Evolutionary conservation across 2,797 vertebrate species (phyloP).

Genomic region (Octomys mimax): DNA sequence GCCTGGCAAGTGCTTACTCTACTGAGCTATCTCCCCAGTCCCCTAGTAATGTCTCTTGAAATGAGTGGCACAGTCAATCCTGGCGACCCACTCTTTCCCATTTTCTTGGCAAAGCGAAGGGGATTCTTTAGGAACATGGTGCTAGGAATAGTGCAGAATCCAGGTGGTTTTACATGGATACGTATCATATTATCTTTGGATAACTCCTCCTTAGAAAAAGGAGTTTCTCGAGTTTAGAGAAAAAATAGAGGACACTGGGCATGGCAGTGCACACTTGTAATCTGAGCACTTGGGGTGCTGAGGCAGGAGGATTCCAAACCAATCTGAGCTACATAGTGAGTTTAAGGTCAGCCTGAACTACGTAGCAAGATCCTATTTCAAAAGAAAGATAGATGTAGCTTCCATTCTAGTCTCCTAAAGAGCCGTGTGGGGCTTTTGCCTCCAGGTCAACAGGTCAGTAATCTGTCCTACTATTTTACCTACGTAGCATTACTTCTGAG

Average conservation of each 20-base stretch:
- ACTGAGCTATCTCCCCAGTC: too few species aligned
- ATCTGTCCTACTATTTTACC: neutral
- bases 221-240: constrained; percentile 81
- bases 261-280: too few species aligned
- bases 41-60: neutral
- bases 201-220: constrained; percentile 54
- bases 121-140: neutral
- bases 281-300: too few species aligned
- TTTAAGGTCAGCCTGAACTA: too few species aligned
- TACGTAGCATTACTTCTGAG: neutral
- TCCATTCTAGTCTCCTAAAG: constrained; percentile 72
- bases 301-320: too few species aligned
- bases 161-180: neutral
- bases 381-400: constrained; percentile 59
- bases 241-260: neutral
- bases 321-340: too few species aligned
- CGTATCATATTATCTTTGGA: neutral
- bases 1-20: too few species aligned
- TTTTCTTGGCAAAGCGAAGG: neutral
- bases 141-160: neutral
- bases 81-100: neutral
- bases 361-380: too few species aligned
- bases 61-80: neutral
- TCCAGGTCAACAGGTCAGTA: neutral
- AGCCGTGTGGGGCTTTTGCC: constrained; percentile 4